Evolutionary conservation across 2,797 vertebrate genomes (phyloP).

Genomic region (Poeciliopsis turneri): DNA sequence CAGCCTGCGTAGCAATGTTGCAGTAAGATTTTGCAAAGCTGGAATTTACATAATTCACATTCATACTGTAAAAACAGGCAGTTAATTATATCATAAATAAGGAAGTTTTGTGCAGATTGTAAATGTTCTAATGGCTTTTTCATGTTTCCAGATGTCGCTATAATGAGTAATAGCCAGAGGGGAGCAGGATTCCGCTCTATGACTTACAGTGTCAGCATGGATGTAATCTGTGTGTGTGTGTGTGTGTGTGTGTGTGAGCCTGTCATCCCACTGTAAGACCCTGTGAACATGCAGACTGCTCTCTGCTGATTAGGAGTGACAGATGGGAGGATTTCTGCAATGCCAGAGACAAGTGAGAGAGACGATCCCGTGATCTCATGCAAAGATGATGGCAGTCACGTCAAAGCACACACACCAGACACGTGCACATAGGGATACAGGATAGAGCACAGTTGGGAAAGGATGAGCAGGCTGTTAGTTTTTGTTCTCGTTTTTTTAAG

Average conservation of each 20-base stretch:
- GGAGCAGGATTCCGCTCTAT: constrained; percentile 40
- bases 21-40: not conserved
- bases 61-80: not conserved
- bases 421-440: constrained; percentile 37
- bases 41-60: not conserved
- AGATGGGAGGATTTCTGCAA: constrained; percentile 78
- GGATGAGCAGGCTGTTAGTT: constrained; percentile 43
- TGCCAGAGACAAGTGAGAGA: constrained; percentile 36
- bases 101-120: not conserved
- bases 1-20: not conserved
- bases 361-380: constrained; percentile 62
- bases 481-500: constrained; percentile 9
- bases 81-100: not conserved
- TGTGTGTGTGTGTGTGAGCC: constrained; percentile 1
- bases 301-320: constrained; percentile 69
- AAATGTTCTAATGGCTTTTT: constrained; percentile 4
- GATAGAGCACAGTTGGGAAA: constrained; percentile 40
- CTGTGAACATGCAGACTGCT: constrained; percentile 68
- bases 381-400: constrained; percentile 55
- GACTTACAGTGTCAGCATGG: constrained; percentile 61
- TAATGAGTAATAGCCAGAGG: constrained; percentile 26
- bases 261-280: constrained; percentile 56
- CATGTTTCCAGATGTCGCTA: constrained; percentile 14
- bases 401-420: constrained; percentile 37
- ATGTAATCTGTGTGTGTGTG: constrained; percentile 47